A percentile compares a stretch with the other conserved stretches of the same genome.
Conservation (phyloP, 2,113 vertebrate species). For the Oxyruncus cristatus region DNA sequence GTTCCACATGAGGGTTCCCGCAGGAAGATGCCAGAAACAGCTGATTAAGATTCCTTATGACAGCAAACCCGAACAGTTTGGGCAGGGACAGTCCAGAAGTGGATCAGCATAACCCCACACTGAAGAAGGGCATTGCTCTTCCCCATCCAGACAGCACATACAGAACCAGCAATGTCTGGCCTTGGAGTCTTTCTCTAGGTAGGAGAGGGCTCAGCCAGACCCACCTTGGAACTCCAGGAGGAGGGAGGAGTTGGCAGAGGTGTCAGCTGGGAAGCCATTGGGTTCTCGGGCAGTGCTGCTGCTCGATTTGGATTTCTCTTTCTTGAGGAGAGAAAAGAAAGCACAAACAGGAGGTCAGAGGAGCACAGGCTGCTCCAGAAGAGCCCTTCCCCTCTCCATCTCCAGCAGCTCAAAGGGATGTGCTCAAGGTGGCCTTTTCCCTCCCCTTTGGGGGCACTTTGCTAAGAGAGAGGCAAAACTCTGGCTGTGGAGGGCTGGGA, state of each 20-base stretch:
- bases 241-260: constrained; percentile 86
- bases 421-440: background rate
- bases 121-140: fast-evolving
- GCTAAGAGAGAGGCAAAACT: background rate
- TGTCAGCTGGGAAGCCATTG: constrained; percentile 83
- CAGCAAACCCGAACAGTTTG: background rate
- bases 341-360: background rate
- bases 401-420: background rate
- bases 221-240: constrained; percentile 93
- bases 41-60: background rate
- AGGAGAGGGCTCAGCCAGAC: background rate
- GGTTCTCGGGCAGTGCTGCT: constrained; percentile 76
- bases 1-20: background rate
- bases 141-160: fast-evolving
- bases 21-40: background rate
- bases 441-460: background rate
- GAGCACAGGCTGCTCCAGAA: background rate
- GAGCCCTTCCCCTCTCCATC: background rate
- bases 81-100: background rate
- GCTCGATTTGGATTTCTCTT: constrained; percentile 87
- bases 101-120: background rate
- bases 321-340: constrained; percentile 68
- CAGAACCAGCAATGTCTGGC: background rate
- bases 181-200: too few relatives aligned
- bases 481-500: background rate